These are phyloP conservation scores for Drosophila phalerata DNA, from an alignment of 2,888 invertebrate species.

Conservation along the genomic window DNA sequence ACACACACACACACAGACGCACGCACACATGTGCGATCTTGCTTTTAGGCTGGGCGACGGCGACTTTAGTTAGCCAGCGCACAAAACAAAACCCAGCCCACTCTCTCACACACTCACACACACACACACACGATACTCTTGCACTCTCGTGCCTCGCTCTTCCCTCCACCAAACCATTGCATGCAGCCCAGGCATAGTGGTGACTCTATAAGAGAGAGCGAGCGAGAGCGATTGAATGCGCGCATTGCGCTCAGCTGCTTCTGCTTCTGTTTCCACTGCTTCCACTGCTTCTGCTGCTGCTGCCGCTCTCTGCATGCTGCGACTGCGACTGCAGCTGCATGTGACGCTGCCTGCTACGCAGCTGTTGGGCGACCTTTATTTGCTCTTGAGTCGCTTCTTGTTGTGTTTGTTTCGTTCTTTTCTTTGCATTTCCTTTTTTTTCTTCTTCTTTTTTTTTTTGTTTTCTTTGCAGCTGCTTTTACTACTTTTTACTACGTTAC, in stretches of 20 bases:
- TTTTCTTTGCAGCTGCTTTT: conserved; percentile 58
- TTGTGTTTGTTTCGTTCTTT: conserved; percentile 34
- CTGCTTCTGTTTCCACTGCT: conserved; percentile 2
- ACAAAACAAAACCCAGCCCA: conserved; percentile 57
- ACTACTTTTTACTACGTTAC: conserved; percentile 64
- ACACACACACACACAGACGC: conserved; percentile 29
- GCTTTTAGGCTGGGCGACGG: conserved; percentile 78
- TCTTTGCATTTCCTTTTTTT: conserved; percentile 20
- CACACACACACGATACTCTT: conserved; percentile 16
- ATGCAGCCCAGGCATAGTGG: background rate
- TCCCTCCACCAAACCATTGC: background rate
- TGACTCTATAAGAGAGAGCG: conserved; percentile 18
- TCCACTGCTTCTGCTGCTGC: conserved; percentile 26
- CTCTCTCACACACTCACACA: conserved; percentile 27
- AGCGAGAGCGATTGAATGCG: conserved; percentile 23
- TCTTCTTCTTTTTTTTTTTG: conserved; percentile 27
- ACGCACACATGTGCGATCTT: conserved; percentile 64
- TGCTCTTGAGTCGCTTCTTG: conserved; percentile 66
- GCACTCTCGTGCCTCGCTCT: conserved; percentile 36
- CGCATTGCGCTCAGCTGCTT: conserved; percentile 33
- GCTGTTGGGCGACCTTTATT: conserved; percentile 76
- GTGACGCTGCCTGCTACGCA: conserved; percentile 67
- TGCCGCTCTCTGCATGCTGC: conserved; percentile 42
- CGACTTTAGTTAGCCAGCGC: conserved; percentile 72
- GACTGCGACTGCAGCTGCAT: conserved; percentile 42